Conservation (phyloP, 1,140 invertebrate genomes). For the Thalassaphorura encarpata region DNA sequence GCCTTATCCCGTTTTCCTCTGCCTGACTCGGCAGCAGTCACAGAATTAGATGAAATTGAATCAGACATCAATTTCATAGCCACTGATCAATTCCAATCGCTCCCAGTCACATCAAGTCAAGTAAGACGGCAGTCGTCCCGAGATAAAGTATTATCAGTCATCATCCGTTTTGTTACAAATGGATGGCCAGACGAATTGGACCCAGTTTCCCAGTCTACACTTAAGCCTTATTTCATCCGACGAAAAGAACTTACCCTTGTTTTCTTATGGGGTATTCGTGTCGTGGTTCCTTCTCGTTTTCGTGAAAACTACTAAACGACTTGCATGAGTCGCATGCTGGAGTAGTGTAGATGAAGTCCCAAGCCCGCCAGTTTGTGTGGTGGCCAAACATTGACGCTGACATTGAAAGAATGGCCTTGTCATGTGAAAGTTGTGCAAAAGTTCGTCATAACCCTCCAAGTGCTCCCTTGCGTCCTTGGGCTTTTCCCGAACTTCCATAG, state of each 20-base stretch:
- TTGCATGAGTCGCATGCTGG: conserved; percentile 38
- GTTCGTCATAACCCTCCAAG: conserved; percentile 8
- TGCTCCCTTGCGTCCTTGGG: conserved; percentile 13
- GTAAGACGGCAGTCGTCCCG: background rate
- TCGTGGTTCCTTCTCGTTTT: conserved; percentile 37
- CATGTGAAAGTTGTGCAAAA: conserved; percentile 19
- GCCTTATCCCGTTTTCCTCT: background rate
- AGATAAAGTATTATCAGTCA: background rate
- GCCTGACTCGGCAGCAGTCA: background rate
- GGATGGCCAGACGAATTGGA: conserved; percentile 4
- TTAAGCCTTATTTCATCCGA: conserved; percentile 7
- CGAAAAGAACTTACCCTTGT: conserved; percentile 28
- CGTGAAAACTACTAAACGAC: conserved; percentile 33
- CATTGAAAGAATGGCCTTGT: conserved; percentile 11
- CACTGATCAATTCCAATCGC: background rate
- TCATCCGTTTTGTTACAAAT: background rate
- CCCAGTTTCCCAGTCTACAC: no score
- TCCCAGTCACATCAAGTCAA: background rate
- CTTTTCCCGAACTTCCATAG: conserved; percentile 8
- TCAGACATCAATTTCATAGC: background rate
- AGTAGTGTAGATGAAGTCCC: conserved; percentile 22
- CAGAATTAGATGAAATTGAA: background rate
- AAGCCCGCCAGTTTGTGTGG: conserved; percentile 19
- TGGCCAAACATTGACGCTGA: conserved; percentile 25
- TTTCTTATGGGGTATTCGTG: conserved; percentile 35